phyloP scores from a whole-genome alignment of 2,113 vertebrate species.

The Dicentrarchus labrax region DNA sequence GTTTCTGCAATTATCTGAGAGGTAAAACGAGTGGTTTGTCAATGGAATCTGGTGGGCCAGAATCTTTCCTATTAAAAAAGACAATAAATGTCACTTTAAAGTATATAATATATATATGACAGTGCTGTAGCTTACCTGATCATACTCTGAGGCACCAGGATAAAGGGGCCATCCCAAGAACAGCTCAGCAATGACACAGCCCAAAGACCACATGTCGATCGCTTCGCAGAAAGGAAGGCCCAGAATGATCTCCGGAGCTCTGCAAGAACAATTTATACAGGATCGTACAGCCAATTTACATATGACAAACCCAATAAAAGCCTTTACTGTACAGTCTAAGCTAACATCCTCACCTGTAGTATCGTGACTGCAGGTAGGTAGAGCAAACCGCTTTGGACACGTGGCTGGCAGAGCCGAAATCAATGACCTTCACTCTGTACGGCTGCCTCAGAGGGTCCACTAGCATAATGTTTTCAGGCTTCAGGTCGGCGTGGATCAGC shows the following conservation, averaged over 20 bases:
- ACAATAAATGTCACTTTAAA: neutral
- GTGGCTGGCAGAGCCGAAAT: slow-evolving; percentile 97
- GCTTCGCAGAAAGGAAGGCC: slow-evolving; percentile 97
- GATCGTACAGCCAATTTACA: neutral
- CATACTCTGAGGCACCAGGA: slow-evolving; percentile 97
- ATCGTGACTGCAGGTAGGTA: slow-evolving; percentile 96
- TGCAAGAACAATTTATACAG: slow-evolving; percentile 63
- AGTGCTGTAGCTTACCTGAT: slow-evolving; percentile 90
- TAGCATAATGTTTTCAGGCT: slow-evolving; percentile 99
- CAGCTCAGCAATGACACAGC: slow-evolving; percentile 97
- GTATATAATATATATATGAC: neutral
- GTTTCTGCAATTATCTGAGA: no score
- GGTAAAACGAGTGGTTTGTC: no score
- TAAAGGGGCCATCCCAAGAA: slow-evolving; percentile 98
- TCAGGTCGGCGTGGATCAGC: slow-evolving; percentile 96
- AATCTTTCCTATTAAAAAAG: neutral
- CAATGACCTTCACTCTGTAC: slow-evolving; percentile 97
- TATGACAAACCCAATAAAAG: neutral
- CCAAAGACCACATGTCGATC: slow-evolving; percentile 99
- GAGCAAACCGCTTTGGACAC: slow-evolving; percentile 98
- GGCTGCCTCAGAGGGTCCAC: slow-evolving; percentile 96
- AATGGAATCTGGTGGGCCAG: no score
- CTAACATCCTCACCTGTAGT: slow-evolving; percentile 89
- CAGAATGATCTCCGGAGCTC: slow-evolving; percentile 97
- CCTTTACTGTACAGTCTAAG: neutral